A percentile compares a stretch with the other conserved stretches of the same genome.
Evolutionary conservation across 2,888 invertebrate genomes (phyloP).

Genomic region (Anaspis maculata): DNA sequence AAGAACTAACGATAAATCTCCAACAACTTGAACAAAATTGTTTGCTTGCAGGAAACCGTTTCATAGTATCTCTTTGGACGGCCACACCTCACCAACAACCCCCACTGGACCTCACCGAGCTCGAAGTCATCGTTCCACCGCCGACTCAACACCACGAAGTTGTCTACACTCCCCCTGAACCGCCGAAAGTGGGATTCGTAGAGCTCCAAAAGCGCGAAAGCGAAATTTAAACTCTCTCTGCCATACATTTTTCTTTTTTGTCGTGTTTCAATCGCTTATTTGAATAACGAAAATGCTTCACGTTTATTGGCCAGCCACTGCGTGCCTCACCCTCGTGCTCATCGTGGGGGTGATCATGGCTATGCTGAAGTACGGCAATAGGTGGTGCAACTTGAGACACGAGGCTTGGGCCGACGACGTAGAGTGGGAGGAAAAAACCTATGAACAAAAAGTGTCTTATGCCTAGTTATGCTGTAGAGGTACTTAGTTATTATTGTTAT

Average conservation of each 20-base stretch:
- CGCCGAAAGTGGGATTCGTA: slow-evolving; percentile 27
- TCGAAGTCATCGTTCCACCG: slow-evolving; percentile 53
- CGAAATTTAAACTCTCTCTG: slow-evolving; percentile 69
- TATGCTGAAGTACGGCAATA: slow-evolving; percentile 66
- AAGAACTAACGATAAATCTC: neutral
- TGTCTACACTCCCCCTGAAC: slow-evolving; percentile 30
- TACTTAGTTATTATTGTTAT: too few relatives aligned
- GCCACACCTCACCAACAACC: slow-evolving; percentile 76
- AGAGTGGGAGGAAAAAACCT: slow-evolving; percentile 59
- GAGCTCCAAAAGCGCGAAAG: slow-evolving; percentile 63
- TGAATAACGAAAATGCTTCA: too few relatives aligned
- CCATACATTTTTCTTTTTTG: too few relatives aligned
- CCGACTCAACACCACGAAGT: too few relatives aligned
- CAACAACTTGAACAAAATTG: neutral
- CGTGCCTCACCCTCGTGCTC: slow-evolving; percentile 64
- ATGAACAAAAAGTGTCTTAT: slow-evolving; percentile 54
- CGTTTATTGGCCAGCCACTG: slow-evolving; percentile 69
- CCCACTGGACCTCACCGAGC: slow-evolving; percentile 68
- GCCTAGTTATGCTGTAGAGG: too few relatives aligned
- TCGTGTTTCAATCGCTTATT: too few relatives aligned
- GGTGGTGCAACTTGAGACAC: slow-evolving; percentile 63
- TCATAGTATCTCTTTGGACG: slow-evolving; percentile 78
- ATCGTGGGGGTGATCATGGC: slow-evolving; percentile 63
- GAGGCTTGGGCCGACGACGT: slow-evolving; percentile 55
- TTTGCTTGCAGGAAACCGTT: slow-evolving; percentile 61